A percentile compares a stretch with the other conserved stretches of the same genome.
Evolutionary conservation across 2,888 invertebrate species (phyloP).

Genomic region (Esperia sulphurella): DNA sequence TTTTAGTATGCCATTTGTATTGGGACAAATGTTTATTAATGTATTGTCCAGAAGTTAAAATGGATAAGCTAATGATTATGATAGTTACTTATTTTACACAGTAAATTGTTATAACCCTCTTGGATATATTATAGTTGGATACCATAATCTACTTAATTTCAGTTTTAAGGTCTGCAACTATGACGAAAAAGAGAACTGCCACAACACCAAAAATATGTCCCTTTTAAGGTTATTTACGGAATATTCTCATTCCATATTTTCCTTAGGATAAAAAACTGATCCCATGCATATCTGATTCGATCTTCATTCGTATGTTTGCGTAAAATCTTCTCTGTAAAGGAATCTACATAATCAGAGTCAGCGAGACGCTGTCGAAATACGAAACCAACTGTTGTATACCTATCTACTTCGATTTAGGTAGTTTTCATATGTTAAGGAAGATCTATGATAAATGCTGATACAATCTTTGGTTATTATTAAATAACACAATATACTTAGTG

Average conservation of each 20-base stretch:
- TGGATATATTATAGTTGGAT: no score
- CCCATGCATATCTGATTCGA: conserved; percentile 71
- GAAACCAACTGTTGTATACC: conserved; percentile 40
- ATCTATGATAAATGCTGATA: not conserved
- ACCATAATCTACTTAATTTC: no score
- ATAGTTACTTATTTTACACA: no score
- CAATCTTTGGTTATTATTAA: conserved; percentile 4
- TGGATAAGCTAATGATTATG: no score
- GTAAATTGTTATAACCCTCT: no score
- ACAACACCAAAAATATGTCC: conserved; percentile 27
- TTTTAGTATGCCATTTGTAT: no score
- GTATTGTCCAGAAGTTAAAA: no score
- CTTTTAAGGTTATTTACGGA: conserved; percentile 52
- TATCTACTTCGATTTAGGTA: conserved; percentile 20
- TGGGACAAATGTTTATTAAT: no score
- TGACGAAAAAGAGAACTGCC: conserved; percentile 15
- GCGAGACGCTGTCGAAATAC: conserved; percentile 59
- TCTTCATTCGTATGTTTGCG: conserved; percentile 68
- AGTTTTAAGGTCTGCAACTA: not conserved
- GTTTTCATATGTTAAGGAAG: conserved; percentile 13
- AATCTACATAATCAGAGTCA: conserved; percentile 71
- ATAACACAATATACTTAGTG: no score
- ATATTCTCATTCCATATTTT: conserved; percentile 51
- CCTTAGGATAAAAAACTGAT: conserved; percentile 59
- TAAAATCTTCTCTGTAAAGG: conserved; percentile 59